A percentile compares a stretch with the other conserved stretches of the same genome.
These are phyloP conservation scores for Eulithis testata DNA, from an alignment of 2,888 invertebrate genomes.

Conservation along the genomic window DNA sequence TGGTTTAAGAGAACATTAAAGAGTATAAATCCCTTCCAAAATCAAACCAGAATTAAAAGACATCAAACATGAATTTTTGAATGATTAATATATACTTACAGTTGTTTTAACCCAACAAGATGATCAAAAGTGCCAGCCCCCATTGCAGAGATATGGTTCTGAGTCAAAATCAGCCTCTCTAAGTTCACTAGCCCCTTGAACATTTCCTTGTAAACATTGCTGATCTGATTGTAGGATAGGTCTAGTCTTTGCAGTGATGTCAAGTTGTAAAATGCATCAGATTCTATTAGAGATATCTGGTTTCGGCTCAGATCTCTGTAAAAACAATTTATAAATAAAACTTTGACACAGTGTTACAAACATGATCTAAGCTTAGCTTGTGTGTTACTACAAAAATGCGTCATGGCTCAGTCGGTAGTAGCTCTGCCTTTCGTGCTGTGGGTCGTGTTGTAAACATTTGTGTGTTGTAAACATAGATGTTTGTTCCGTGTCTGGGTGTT, in stretches of 20 bases:
- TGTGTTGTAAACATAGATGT: too few species aligned
- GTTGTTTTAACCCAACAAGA: slow-evolving; percentile 87
- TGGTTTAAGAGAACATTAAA: too few species aligned
- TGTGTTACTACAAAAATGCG: too few species aligned
- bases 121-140: slow-evolving; percentile 89
- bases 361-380: too few species aligned
- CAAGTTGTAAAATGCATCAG: slow-evolving; percentile 90
- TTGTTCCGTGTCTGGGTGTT: too few species aligned
- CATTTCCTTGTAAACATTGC: slow-evolving; percentile 87
- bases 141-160: slow-evolving; percentile 89
- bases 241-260: slow-evolving; percentile 88
- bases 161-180: slow-evolving; percentile 88
- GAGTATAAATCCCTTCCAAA: too few species aligned
- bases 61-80: too few species aligned
- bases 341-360: too few species aligned
- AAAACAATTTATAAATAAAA: slow-evolving; percentile 11
- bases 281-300: slow-evolving; percentile 88
- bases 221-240: slow-evolving; percentile 89
- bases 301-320: slow-evolving; percentile 92
- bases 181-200: slow-evolving; percentile 88
- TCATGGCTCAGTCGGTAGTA: too few species aligned
- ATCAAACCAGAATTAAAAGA: too few species aligned
- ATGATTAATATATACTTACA: slow-evolving; percentile 84
- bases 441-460: too few species aligned
- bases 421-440: too few species aligned